Evolutionary conservation across 64 coral and sea anemone genomes (phyloP), one percentile per base, ranked within the genome.

Genomic region (Montipora sp.): DNA sequence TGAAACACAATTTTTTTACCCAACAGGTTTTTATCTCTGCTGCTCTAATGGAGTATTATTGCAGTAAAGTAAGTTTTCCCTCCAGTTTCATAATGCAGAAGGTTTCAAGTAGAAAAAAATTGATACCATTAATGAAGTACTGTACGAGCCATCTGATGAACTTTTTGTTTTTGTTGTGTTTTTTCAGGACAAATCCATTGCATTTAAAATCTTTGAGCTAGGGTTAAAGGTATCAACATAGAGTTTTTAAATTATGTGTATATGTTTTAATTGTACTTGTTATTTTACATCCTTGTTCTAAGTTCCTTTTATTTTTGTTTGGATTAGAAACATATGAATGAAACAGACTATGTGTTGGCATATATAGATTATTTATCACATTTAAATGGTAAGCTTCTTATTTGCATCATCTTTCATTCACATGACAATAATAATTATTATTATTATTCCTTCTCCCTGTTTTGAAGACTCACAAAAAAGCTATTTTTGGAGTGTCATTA

Each of bases 191-290:
- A 99, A 99, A 92, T 75, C 50, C 46, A 92, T 99, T 79, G 95
- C 98, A 47, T 96, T 96, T 80, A 99, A 99, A 69, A 99, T 99
- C 24, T 99, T 99, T 81, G 98, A 99, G 73, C 89, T 99, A 24
- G 98, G 98, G 53, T 75, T 99, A 73, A 99, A 99, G 98, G 98
- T 99, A 80, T 51, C 77, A 76, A 9, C 47, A 21, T 5, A 45
- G 7, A 61, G 0, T 53, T 3, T 2, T 22, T 20, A 20, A 20
- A 59, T 57, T 57, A 6, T 57, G 53, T 57, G 0, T 6, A 57
- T 36, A n/a, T 60, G 46, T 22, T 84, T 83, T 45, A 46, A 75
- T 45, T 51, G 14, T 36, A 36, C 36, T 36, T 36, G 36, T 36
- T 36, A 36, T 36, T 36, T 36, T 36, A 36, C 36, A 36, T 36